Evolutionary conservation across 2,888 invertebrate species (phyloP).

Genomic region (Rhamnusium bicolor): DNA sequence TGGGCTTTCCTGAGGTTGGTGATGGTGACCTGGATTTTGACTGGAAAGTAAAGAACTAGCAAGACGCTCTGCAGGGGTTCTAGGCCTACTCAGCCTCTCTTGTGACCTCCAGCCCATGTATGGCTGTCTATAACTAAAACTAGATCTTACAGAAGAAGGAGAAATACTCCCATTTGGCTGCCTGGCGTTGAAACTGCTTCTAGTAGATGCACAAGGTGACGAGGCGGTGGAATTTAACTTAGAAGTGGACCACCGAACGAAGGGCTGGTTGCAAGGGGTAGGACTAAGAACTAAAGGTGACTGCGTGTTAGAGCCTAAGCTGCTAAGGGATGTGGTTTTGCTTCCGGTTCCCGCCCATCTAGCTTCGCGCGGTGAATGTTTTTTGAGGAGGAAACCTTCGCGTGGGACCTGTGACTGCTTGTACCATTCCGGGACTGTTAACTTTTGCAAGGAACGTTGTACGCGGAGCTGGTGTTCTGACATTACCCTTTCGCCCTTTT

Average conservation of each 20-base stretch:
- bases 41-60: slow-evolving; percentile 79
- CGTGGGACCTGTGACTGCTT: slow-evolving; percentile 81
- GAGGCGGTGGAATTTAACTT: slow-evolving; percentile 83
- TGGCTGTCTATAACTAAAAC: slow-evolving; percentile 89
- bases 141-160: slow-evolving; percentile 80
- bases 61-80: slow-evolving; percentile 89
- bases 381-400: slow-evolving; percentile 87
- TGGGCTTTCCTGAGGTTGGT: slow-evolving; percentile 68
- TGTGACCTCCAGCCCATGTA: slow-evolving; percentile 92
- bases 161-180: slow-evolving; percentile 76
- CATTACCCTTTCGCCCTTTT: slow-evolving; percentile 88
- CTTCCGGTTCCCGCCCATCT: slow-evolving; percentile 75
- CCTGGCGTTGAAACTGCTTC: slow-evolving; percentile 80
- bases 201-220: slow-evolving; percentile 82
- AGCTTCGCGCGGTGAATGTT: slow-evolving; percentile 69
- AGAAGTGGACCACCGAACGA: slow-evolving; percentile 83
- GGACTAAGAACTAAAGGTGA: slow-evolving; percentile 68
- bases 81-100: slow-evolving; percentile 84
- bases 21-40: slow-evolving; percentile 43
- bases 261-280: slow-evolving; percentile 68
- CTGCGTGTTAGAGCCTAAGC: slow-evolving; percentile 74
- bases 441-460: slow-evolving; percentile 92
- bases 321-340: slow-evolving; percentile 90
- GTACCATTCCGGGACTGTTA: slow-evolving; percentile 97
- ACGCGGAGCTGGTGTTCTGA: slow-evolving; percentile 96